Evolutionary conservation across 2,888 invertebrate species (phyloP).

Genomic region (Hecatera dysodea): DNA sequence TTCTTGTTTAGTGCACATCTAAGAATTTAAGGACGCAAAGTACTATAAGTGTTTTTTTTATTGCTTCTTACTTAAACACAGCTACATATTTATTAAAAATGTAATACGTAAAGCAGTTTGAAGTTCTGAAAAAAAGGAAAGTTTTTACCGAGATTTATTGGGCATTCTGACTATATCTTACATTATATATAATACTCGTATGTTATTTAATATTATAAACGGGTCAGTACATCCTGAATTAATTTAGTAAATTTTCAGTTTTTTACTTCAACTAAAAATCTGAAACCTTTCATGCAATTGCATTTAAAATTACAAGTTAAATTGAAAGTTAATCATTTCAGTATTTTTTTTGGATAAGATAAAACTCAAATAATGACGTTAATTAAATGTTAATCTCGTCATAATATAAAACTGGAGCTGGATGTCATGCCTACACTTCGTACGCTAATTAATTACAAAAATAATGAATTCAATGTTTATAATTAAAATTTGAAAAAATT

Average conservation of each 20-base stretch:
- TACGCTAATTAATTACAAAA: conserved; percentile 35
- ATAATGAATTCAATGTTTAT: conserved; percentile 37
- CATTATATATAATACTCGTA: background rate
- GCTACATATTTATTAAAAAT: conserved; percentile 14
- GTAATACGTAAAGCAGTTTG: conserved; percentile 10
- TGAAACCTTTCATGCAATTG: background rate
- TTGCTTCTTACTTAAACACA: conserved; percentile 26
- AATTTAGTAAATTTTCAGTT: background rate
- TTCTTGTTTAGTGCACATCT: conserved; percentile 35
- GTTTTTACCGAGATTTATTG: conserved; percentile 24
- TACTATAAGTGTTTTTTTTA: conserved; percentile 20
- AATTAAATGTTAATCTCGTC: conserved; percentile 11
- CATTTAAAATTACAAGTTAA: background rate
- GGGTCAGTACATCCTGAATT: background rate
- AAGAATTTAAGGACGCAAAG: conserved; percentile 9
- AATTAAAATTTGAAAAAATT: conserved; percentile 19
- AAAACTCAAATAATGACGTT: conserved; percentile 1
- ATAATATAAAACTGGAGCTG: conserved; percentile 11
- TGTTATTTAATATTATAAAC: background rate
- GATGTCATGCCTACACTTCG: conserved; percentile 16
- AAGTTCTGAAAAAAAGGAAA: conserved; percentile 14
- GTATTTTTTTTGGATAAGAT: background rate
- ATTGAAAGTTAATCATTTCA: background rate
- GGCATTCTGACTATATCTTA: background rate
- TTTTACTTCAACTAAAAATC: background rate